Evolutionary conservation across 2,888 invertebrate genomes (phyloP).

Genomic region (Crepidodera aurea): DNA sequence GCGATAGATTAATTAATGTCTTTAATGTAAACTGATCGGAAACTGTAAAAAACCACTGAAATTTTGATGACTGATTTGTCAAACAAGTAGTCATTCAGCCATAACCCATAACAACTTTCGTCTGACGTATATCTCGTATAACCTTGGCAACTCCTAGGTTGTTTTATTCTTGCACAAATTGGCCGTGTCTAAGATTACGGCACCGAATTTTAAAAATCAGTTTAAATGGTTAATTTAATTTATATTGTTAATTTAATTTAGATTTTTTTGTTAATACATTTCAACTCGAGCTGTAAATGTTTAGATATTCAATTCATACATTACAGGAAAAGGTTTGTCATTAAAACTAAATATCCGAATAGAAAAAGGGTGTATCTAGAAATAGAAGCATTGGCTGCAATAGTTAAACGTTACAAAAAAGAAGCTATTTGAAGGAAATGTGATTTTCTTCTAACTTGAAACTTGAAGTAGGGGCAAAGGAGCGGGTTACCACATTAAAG

Average conservation of each 20-base stretch:
- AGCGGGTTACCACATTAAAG: neutral
- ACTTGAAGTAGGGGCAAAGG: slow-evolving; percentile 7
- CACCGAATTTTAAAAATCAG: no score
- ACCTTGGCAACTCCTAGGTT: slow-evolving; percentile 20
- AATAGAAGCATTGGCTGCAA: no score
- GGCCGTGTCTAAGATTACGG: neutral
- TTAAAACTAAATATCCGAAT: no score
- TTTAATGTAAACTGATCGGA: slow-evolving; percentile 16
- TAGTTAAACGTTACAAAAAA: no score
- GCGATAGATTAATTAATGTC: slow-evolving; percentile 4
- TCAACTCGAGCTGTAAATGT: no score
- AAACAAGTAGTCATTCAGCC: slow-evolving; percentile 35
- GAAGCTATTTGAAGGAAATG: neutral
- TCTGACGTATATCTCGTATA: slow-evolving; percentile 16
- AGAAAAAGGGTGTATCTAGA: no score
- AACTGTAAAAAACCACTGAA: slow-evolving; percentile 40
- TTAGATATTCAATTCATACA: no score
- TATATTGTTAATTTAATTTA: no score
- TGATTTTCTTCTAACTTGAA: neutral
- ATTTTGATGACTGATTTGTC: slow-evolving; percentile 43
- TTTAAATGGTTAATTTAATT: no score
- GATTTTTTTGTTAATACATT: no score
- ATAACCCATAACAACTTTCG: slow-evolving; percentile 32
- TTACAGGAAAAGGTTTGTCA: no score
- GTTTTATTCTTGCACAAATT: neutral